These are phyloP conservation scores for Deilephila porcellus DNA, from an alignment of 2,888 invertebrate species.

Conservation along the genomic window DNA sequence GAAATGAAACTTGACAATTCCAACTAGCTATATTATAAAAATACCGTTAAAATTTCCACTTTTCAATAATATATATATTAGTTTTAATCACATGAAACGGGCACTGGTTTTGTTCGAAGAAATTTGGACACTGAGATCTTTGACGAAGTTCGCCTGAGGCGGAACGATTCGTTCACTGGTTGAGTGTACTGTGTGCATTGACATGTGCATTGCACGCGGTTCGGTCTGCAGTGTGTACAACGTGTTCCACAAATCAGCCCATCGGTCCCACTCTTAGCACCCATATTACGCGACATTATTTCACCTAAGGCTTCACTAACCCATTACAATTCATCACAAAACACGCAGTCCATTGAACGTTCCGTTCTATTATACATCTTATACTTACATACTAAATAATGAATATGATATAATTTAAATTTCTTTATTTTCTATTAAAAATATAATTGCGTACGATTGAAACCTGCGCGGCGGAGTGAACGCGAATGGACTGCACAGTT, in stretches of 20 bases:
- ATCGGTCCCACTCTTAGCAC: slow-evolving; percentile 73
- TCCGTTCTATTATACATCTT: slow-evolving; percentile 34
- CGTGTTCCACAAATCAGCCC: slow-evolving; percentile 40
- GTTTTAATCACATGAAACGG: slow-evolving; percentile 73
- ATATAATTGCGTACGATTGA: slow-evolving; percentile 61
- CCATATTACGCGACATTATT: slow-evolving; percentile 58
- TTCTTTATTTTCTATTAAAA: slow-evolving; percentile 59
- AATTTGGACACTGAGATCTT: slow-evolving; percentile 81
- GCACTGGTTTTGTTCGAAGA: slow-evolving; percentile 80
- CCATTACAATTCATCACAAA: slow-evolving; percentile 56
- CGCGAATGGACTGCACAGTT: slow-evolving; percentile 26
- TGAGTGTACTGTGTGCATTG: slow-evolving; percentile 46
- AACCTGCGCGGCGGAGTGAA: slow-evolving; percentile 21
- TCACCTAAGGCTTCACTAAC: slow-evolving; percentile 63
- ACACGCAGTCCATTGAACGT: slow-evolving; percentile 49
- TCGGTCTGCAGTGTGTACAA: slow-evolving; percentile 49
- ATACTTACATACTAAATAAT: slow-evolving; percentile 56
- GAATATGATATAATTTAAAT: slow-evolving; percentile 62
- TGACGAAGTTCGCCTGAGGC: slow-evolving; percentile 41
- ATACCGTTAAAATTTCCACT: slow-evolving; percentile 74
- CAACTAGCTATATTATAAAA: slow-evolving; percentile 77
- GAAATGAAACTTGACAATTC: slow-evolving; percentile 76
- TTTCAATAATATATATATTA: slow-evolving; percentile 64
- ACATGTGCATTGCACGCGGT: slow-evolving; percentile 49
- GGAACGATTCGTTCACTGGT: slow-evolving; percentile 62